Conservation (phyloP, 2,888 invertebrate genomes). For the Pherbina coryleti region DNA sequence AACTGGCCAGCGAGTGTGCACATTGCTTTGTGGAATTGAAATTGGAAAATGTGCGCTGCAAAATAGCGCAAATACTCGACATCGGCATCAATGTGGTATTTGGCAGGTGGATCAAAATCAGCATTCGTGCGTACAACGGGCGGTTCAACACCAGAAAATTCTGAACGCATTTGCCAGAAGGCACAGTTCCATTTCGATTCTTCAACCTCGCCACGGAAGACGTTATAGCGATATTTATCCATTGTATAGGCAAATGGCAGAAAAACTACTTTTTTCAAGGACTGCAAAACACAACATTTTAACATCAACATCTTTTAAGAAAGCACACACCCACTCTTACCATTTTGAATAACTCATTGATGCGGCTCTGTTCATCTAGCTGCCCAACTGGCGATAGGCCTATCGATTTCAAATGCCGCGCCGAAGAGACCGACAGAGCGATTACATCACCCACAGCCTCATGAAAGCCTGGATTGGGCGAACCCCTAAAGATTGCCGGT, state of each 20-base stretch:
- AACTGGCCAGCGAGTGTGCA: conserved; percentile 84
- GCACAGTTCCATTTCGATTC: conserved; percentile 76
- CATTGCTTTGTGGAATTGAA: conserved; percentile 81
- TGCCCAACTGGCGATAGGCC: conserved; percentile 74
- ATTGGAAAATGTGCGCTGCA: conserved; percentile 84
- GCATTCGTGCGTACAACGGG: conserved; percentile 74
- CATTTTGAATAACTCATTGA: conserved; percentile 75
- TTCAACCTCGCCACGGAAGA: conserved; percentile 75
- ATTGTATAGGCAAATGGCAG: conserved; percentile 79
- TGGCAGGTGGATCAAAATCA: conserved; percentile 83
- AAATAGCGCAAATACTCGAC: conserved; percentile 78
- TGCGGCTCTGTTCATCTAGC: conserved; percentile 75
- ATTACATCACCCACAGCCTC: conserved; percentile 82
- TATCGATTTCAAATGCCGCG: conserved; percentile 80
- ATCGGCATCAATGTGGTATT: conserved; percentile 80
- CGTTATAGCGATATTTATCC: conserved; percentile 79
- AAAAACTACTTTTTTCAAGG: conserved; percentile 77
- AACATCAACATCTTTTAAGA: conserved; percentile 33
- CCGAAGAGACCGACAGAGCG: conserved; percentile 77
- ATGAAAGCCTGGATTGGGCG: conserved; percentile 75
- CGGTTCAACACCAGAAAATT: conserved; percentile 77
- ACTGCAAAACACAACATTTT: conserved; percentile 45
- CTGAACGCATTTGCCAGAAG: conserved; percentile 76
- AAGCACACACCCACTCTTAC: conserved; percentile 39
- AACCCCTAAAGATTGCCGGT: conserved; percentile 74